Base-by-base conservation (phyloP, 2,113 vertebrate genomes). In the Candoia aspera region DNA sequence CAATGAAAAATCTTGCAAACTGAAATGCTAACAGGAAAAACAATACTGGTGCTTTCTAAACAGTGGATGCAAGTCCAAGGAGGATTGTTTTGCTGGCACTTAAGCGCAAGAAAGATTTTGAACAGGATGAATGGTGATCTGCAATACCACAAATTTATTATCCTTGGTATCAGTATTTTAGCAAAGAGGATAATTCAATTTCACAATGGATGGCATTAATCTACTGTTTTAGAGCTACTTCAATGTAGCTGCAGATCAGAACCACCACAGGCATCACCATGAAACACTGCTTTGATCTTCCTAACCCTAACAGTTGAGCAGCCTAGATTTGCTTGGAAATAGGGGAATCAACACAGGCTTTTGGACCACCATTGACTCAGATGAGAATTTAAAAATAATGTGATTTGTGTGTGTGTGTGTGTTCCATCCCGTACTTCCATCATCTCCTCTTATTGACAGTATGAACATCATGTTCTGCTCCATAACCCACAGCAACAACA, bases 191-290 rank as follows among this genome's bases (percentile, higher is more conserved):
- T 37, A 33, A 68, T 57, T 87, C 49, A 64, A 46, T 29, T 79
- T 91, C 24, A 79, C 64, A 85, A 37, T 8, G n/a, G 91, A 88
- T 29, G 64, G 17, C n/a, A 90, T 93, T 95, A 90, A 94, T 55
- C 90, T 73, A 84, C 53, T 87, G 60, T 91, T 86, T 8, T 37
- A 90, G 33, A 11, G 10, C 91, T 54, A 87, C 49, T 87, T 42
- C 87, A 92, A 93, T 95, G 89, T 91, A 84, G 87, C 4, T 49
- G 62, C 60, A 13, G 55, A 93, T 90, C 90, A 88, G 88, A 93
- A n/a, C 19, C 90, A 87, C 73, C 92, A 91, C 42, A 94, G 87
- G 10, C 55, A 73, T 0, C 8, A n/a, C 37, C 49, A 49, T 15
- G 60, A 87, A 92, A 79, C 0, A 4, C 26, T 90, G 85, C 92